These are phyloP conservation scores for Drosophila fuyamai DNA, from an alignment of 1,140 invertebrate species.

Conservation along the genomic window DNA sequence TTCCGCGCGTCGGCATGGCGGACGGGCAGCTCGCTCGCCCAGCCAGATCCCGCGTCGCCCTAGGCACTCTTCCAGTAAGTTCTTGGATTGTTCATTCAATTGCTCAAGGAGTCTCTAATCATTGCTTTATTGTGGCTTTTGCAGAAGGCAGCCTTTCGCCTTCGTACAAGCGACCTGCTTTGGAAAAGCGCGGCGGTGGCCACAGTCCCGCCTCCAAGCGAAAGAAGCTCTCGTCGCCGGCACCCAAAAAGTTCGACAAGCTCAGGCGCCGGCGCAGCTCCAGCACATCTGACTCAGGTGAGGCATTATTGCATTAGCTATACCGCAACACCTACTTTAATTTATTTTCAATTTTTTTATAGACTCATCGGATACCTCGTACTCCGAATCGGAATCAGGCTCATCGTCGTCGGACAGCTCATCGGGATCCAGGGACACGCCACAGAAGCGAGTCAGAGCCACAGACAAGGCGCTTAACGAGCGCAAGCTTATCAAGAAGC, in stretches of 20 bases:
- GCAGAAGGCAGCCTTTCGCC: conserved; percentile 62
- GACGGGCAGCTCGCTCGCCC: conserved; percentile 59
- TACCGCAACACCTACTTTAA: background rate
- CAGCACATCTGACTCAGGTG: conserved; percentile 86
- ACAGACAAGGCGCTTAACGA: conserved; percentile 85
- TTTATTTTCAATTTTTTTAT: background rate
- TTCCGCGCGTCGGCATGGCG: conserved; percentile 52
- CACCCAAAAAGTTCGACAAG: conserved; percentile 70
- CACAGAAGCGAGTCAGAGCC: conserved; percentile 75
- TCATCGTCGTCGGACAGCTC: conserved; percentile 86
- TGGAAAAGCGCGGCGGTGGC: conserved; percentile 55
- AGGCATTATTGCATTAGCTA: background rate
- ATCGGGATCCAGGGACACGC: conserved; percentile 81
- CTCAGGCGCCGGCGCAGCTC: conserved; percentile 65
- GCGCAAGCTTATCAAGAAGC: conserved; percentile 84
- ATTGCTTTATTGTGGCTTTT: background rate
- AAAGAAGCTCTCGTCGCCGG: conserved; percentile 62
- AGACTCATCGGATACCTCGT: conserved; percentile 86
- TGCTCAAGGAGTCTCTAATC: background rate
- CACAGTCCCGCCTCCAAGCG: conserved; percentile 75
- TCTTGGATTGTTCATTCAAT: background rate
- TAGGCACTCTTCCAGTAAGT: conserved; percentile 71
- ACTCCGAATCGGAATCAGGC: conserved; percentile 85
- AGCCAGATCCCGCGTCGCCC: conserved; percentile 69
- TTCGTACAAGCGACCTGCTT: conserved; percentile 64